Base-by-base conservation (phyloP, 2,797 vertebrate genomes). In the Falco biarmicus region DNA sequence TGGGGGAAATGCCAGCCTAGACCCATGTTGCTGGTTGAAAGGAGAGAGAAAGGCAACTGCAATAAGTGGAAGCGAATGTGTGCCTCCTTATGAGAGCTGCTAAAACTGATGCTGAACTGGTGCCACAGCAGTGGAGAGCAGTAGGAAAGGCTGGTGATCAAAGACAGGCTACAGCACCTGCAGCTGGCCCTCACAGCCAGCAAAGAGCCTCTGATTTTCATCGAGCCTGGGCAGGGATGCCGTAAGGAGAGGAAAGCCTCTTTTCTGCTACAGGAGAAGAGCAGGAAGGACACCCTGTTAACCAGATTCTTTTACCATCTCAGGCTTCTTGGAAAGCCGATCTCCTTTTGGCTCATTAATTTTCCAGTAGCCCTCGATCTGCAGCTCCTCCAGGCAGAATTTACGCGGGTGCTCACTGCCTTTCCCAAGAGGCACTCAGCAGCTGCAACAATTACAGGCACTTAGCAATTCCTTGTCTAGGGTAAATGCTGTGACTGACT, bases 41-140 rank as follows among this genome's bases (percentile, higher is more conserved):
- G 29, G 32, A 84, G 51, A 89, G 34, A 87, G 39, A 65, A 93
- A 60, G 71, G 32, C 53, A 74, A 14, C 48, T 48, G 2, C 9
- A 68, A 53, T 34, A 56, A 75, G 14, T 32, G 34, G 51, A 73
- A 74, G 53, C 39, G 39, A 50, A 15, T 0, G 0, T 3, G 17
- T 50, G 15, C 57, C 19, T 81, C 15, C 51, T 65, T n/a, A 45
- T 18, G 20, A 41, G 37, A 79, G 45, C 26, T 82, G 70, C 45
- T 71, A 60, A 81, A 95, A 64, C 32, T n/a, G 73, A 81, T 24
- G 47, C 22, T 56, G 43, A 90, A 45, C 69, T 71, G 47, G 29
- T 92, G 41, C 26, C 28, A 60, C 37, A 39, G 51, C 39, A 74
- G 29, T 47, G 57, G 73, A 75, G 91, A 75, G 69, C 50, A 54